Conservation (phyloP, 2,888 invertebrate species). For the Ornithoptera priamus region DNA sequence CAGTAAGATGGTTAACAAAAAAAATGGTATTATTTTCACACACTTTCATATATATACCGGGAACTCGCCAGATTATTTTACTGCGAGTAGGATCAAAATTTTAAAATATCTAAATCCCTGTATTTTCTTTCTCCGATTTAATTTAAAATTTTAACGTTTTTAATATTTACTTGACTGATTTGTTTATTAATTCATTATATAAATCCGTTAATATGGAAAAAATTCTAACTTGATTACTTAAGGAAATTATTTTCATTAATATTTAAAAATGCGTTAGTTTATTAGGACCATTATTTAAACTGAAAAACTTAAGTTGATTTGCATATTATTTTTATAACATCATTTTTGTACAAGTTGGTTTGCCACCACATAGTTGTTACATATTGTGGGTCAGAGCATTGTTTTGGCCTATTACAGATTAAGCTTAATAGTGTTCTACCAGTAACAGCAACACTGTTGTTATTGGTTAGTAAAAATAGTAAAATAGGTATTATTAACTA, state of each 20-base stretch:
- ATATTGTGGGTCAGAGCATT: slow-evolving; percentile 32
- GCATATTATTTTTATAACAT: slow-evolving; percentile 16
- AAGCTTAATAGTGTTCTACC: slow-evolving; percentile 40
- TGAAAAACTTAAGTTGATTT: slow-evolving; percentile 1
- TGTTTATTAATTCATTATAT: too few species aligned
- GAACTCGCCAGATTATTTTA: too few species aligned
- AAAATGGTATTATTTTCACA: too few species aligned
- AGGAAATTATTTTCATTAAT: too few species aligned
- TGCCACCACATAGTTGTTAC: slow-evolving; percentile 25
- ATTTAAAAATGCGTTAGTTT: background rate
- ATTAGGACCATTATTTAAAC: background rate
- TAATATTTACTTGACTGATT: too few species aligned
- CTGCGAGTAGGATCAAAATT: too few species aligned
- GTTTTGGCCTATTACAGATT: slow-evolving; percentile 40
- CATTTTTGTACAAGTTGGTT: slow-evolving; percentile 6
- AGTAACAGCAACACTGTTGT: slow-evolving; percentile 44
- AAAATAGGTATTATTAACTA: slow-evolving; percentile 74
- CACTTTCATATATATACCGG: too few species aligned
- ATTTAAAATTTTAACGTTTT: too few species aligned
- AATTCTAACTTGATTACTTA: too few species aligned
- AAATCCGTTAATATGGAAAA: too few species aligned
- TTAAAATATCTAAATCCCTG: background rate
- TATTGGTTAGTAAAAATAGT: slow-evolving; percentile 57
- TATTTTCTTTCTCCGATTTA: too few species aligned
- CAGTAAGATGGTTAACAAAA: too few species aligned